A percentile compares a stretch with the other conserved stretches of the same genome.
These are phyloP conservation scores for Helobdella robusta DNA, from an alignment of 2,888 invertebrate species.

Conservation along the genomic window DNA sequence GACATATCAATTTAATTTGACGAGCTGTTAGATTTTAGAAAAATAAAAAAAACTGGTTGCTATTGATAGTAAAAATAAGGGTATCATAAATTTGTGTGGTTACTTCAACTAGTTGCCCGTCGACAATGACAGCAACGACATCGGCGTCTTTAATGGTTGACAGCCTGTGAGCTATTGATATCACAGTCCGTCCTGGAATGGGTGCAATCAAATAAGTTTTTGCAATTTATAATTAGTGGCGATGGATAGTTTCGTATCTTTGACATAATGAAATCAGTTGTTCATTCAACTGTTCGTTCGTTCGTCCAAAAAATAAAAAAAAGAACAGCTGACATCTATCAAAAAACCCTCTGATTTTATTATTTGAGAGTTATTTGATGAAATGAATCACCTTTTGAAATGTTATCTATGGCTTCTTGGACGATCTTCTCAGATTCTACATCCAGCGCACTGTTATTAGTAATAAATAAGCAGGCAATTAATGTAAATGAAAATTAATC, in stretches of 20 bases:
- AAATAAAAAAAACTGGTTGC: neutral
- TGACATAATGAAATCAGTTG: too few species aligned
- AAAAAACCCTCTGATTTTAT: too few species aligned
- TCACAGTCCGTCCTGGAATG: slow-evolving; percentile 64
- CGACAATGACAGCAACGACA: slow-evolving; percentile 75
- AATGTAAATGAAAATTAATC: too few species aligned
- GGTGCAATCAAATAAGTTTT: too few species aligned
- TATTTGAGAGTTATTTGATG: neutral
- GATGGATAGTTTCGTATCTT: too few species aligned
- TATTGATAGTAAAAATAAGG: neutral
- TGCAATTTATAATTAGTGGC: too few species aligned
- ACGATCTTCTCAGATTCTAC: slow-evolving; percentile 82
- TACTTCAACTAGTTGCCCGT: slow-evolving; percentile 56
- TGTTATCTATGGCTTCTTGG: slow-evolving; percentile 75
- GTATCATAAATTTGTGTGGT: neutral
- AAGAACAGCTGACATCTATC: too few species aligned
- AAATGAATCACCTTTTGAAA: slow-evolving; percentile 56
- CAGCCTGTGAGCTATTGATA: slow-evolving; percentile 88
- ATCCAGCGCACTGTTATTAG: slow-evolving; percentile 67
- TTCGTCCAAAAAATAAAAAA: too few species aligned
- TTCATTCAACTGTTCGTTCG: too few species aligned
- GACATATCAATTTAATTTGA: neutral
- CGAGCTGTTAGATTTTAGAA: neutral
- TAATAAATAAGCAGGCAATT: too few species aligned
- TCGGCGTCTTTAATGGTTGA: slow-evolving; percentile 85